Percentiles rank a stretch among this genome's conserved stretches.
phyloP scores from a whole-genome alignment of 1,140 invertebrate genomes.

The Grapholita molesta region DNA sequence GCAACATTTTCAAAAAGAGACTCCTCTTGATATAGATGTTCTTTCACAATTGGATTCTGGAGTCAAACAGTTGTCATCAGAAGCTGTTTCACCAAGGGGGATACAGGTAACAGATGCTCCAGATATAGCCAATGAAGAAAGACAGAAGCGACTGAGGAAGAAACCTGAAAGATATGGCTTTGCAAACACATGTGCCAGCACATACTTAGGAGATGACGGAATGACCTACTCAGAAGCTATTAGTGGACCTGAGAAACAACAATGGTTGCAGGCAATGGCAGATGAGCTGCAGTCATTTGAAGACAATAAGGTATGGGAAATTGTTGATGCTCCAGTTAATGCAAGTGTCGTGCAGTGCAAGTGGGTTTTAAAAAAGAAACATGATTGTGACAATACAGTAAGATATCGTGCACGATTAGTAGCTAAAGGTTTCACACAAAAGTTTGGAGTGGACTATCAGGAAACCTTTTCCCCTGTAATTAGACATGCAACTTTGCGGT shows the following conservation, averaged over 20 bases:
- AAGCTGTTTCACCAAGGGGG: background rate
- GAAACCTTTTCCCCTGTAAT: no score
- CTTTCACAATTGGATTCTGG: no score
- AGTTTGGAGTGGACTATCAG: no score
- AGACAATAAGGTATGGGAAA: conserved; percentile 50
- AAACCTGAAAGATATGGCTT: conserved; percentile 20
- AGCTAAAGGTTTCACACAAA: no score
- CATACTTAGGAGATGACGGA: conserved; percentile 23
- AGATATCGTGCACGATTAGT: no score
- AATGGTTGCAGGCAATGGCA: conserved; percentile 43
- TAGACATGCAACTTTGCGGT: no score
- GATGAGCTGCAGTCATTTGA: conserved; percentile 41
- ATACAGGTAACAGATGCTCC: background rate
- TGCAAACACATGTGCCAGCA: conserved; percentile 18
- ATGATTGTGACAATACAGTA: no score
- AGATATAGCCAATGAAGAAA: no score
- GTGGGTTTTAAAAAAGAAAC: background rate
- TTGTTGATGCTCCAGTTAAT: conserved; percentile 43
- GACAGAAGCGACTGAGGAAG: conserved; percentile 14
- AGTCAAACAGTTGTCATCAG: no score
- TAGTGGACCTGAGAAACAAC: conserved; percentile 33
- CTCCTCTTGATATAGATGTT: no score
- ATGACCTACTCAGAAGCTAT: conserved; percentile 39
- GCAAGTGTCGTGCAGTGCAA: conserved; percentile 27
- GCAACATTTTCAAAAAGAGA: no score